Base-by-base conservation (phyloP, 2,113 vertebrate genomes). In the Patagioenas fasciata region DNA sequence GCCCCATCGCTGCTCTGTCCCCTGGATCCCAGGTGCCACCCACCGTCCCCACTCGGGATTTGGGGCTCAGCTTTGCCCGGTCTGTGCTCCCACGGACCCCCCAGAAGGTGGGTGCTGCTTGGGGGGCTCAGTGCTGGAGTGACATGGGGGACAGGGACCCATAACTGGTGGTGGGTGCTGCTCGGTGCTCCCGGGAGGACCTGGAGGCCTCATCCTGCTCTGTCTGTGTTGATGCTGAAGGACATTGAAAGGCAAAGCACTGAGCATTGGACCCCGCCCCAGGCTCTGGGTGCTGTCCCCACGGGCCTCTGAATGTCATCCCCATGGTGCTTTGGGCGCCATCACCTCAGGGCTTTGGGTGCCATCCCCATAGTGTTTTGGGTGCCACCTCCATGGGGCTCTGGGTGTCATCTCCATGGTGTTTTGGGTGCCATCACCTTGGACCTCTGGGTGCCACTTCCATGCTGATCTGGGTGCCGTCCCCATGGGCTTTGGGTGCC, bases 171-270 rank as follows among this genome's bases (percentile, higher is more conserved):
- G 20, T 0, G 9, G 67, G 28, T 7, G 78, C 54, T 64, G 47
- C 38, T 80, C 1, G 1, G 75, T 40, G 57, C 50, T 50, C 29
- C 34, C 2, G 4, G 47, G 31, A 42, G 40, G 77, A 83, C 23
- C 38, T 8, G 0, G 44, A 13, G 42, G 26, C 15, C 19, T 73
- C 54, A 17, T 3, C 36, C 28, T 69, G 72, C 14, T 42, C 20
- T 0, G 0, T 19, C 26, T 15, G 53, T 32, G 67, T 15, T 0
- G 0, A 7, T 11, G 42, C 10, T 2, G 7, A 53, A 61, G 62
- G 36, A 3, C n/a, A 12, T 8, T 53, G 38, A 54, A 53, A 54
- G 69, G 31, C 57, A 54, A 50, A 80, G 34, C n/a, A 4, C 36
- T 1, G 44, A 77, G 34, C 24, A 15, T 12, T 8, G 26, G 4